Evolutionary conservation across 2,797 vertebrate genomes (phyloP).

Genomic region (Sebastolobus altivelis): DNA sequence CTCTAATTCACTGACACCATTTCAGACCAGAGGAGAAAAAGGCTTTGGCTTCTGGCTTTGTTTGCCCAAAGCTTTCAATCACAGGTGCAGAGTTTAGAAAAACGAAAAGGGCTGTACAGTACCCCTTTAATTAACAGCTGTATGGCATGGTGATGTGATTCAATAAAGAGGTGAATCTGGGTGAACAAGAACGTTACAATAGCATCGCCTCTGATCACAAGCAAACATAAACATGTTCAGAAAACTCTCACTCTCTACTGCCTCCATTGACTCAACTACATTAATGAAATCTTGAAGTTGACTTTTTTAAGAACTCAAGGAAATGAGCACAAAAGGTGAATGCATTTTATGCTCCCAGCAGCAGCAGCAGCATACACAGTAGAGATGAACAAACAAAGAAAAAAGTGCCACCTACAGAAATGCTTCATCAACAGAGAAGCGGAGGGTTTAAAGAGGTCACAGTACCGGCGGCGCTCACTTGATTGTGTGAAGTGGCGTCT

Average conservation of each 20-base stretch:
- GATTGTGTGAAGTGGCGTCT: neutral
- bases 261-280: neutral
- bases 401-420: neutral
- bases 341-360: neutral
- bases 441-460: neutral
- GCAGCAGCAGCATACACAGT: neutral
- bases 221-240: neutral
- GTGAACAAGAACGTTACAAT: neutral
- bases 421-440: neutral
- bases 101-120: neutral
- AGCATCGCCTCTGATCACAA: neutral
- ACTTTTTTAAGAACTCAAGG: neutral
- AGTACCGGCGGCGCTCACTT: neutral
- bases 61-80: slow-evolving; percentile 36
- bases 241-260: neutral
- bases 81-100: slow-evolving; percentile 25
- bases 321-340: neutral
- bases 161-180: neutral
- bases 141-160: neutral
- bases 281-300: neutral
- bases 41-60: slow-evolving; percentile 19
- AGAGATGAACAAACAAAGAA: neutral
- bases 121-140: neutral
- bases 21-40: slow-evolving; percentile 41
- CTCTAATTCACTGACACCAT: slow-evolving; percentile 28